Evolutionary conservation across 2,888 invertebrate genomes (phyloP), one percentile per base, ranked within the genome.

Genomic region (Nemotelus pantherinus): DNA sequence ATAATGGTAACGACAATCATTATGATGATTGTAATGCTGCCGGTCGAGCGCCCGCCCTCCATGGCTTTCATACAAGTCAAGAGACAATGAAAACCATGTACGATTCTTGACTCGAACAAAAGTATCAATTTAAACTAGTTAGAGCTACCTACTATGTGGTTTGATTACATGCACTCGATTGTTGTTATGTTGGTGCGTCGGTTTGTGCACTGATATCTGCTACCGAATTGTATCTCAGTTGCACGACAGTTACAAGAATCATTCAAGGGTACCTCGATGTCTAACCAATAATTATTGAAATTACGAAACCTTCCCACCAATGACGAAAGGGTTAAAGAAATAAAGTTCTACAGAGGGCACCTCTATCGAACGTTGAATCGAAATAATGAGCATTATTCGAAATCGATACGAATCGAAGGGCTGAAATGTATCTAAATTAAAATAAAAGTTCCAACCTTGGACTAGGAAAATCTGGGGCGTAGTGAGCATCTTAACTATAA

Each of bases 211-310:
- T 10, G n/a, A 57, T 57, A 57, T 57, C n/a, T 5, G 57, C 3
- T 9, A 57, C 25, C 9, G 25, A 63, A 47, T n/a, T 67, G 53
- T 65, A 65, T 47, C 9, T 50, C 39, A 10, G 9, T 39, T 39
- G 39, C 6, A 50, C 25, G 48, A 43, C 53, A 53, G 10, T 7
- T 70, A 39, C 43, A 70, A 10, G 53, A 70, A 70, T 45, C 60
- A 47, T 74, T 74, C 74, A 74, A 74, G 74, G 74, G 74, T 74
- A 63, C 63, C 74, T 63, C 57, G 25, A 43, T 60, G 25, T 7
- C 63, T 63, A 60, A 43, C 10, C 48, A 63, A 39, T 74, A 60
- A 74, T 74, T 74, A 74, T 60, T 4, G 60, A 48, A 39, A 74
- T 74, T 74, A 63, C 41, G 47, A 74, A 63, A 50, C 60, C 63